Base-by-base conservation (phyloP, 2,797 vertebrate genomes). In the Dromococcyx pavoninus region DNA sequence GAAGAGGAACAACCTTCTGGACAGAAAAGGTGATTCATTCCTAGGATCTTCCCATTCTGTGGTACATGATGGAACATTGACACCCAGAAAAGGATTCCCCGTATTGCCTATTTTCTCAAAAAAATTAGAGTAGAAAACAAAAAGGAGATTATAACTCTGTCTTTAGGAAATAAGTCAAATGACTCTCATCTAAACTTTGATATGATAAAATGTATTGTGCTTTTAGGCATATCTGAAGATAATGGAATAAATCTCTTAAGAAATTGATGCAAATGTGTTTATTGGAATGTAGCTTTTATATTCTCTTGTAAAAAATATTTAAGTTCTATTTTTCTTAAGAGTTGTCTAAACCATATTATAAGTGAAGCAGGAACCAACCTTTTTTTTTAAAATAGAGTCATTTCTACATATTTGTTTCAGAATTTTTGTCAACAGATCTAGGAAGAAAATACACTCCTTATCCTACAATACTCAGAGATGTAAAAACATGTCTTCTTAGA, bases 101-200 rank as follows among this genome's bases (percentile, higher is more conserved):
- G 2, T 46, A 13, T 58, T 80, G 10, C 5, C 1, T 50, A 5
- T 46, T 64, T 91, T 62, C 4, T 54, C 27, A 78, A 71, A 57
- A 33, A 3, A 82, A 37, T 56, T 46, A 69, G 4, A 57, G 4
- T 18, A 85, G 10, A 56, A 33, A 66, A 33, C 6, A 70, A 60
- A 89, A 69, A 13, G 17, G 21, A 67, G 0, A 46, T 12, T 25
- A 37, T 51, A 57, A 28, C 3, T 15, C 7, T 41, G 10, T 37
- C 4, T 61, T 58, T n/a, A 57, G 3, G 17, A 72, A 72, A 44
- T 19, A 76, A 66, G 24, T 35, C 30, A 44, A 72, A 41, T 21
- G 0, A 30, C 7, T 56, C 0, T 0, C 21, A 62, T 22, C 10
- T 53, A 46, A 73, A 72, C 2, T 44, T 76, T 14, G 71, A 41